Conservation (phyloP, 2,113 vertebrate genomes). For the Ia io region DNA sequence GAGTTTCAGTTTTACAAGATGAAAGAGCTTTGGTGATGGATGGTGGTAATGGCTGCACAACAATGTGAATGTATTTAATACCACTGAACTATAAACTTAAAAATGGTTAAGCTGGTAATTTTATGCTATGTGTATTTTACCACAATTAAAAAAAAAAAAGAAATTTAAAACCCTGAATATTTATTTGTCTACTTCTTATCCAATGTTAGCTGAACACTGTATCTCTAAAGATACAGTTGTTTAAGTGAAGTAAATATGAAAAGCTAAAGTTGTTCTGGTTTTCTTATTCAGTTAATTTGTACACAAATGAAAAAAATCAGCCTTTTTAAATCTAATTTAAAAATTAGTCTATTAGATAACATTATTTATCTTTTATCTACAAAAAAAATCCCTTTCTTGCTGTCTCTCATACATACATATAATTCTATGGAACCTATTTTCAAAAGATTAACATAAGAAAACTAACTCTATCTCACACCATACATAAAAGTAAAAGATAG, state of each 20-base stretch:
- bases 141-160: neutral
- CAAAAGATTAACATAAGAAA: neutral
- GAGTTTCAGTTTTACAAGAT: neutral
- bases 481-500: neutral
- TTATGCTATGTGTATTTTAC: neutral
- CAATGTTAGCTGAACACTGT: neutral
- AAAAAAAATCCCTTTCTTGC: neutral
- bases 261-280: slow-evolving; percentile 4
- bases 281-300: neutral
- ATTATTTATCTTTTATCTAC: neutral
- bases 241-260: slow-evolving; percentile 12
- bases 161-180: neutral
- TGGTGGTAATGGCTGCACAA: neutral
- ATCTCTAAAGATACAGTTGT: slow-evolving; percentile 23
- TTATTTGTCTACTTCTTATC: neutral
- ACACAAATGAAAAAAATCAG: neutral
- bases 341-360: neutral
- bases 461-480: neutral
- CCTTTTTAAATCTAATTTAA: slow-evolving; percentile 21
- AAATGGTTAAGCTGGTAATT: neutral
- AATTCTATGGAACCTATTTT: neutral
- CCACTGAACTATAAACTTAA: neutral
- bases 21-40: neutral
- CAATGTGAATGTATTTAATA: neutral
- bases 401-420: neutral